Conservation (phyloP, 2,113 vertebrate genomes). For the Tenebrosternarchus preto region DNA sequence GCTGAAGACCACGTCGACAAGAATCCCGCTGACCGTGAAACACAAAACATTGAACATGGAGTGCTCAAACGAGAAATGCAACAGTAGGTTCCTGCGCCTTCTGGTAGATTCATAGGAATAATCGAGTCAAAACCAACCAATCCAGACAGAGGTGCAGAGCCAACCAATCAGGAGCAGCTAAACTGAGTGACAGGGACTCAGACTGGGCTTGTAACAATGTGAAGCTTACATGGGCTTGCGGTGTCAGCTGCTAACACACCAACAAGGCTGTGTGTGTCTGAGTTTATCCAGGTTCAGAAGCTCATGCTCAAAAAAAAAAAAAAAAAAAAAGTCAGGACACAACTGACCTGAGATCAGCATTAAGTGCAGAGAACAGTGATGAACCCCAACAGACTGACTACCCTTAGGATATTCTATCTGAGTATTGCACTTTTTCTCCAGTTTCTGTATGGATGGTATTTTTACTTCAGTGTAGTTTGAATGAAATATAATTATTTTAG, state of each 20-base stretch:
- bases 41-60: too few relatives aligned
- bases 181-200: too few relatives aligned
- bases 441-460: background rate
- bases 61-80: too few relatives aligned
- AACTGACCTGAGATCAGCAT: slow-evolving; percentile 11
- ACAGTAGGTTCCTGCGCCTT: too few relatives aligned
- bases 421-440: background rate
- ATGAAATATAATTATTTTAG: background rate
- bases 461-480: background rate
- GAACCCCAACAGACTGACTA: background rate
- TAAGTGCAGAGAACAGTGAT: background rate
- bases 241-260: background rate
- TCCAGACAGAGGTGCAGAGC: too few relatives aligned
- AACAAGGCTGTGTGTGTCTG: slow-evolving; percentile 1
- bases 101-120: too few relatives aligned
- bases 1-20: too few relatives aligned
- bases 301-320: background rate
- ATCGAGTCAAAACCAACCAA: too few relatives aligned
- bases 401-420: background rate
- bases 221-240: background rate
- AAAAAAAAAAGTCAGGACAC: background rate
- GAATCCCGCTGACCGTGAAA: too few relatives aligned
- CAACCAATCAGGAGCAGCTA: too few relatives aligned
- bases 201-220: too few relatives aligned
- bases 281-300: background rate